These are phyloP conservation scores for Palaemon carinicauda DNA, from an alignment of 1,140 invertebrate species.

Conservation along the genomic window DNA sequence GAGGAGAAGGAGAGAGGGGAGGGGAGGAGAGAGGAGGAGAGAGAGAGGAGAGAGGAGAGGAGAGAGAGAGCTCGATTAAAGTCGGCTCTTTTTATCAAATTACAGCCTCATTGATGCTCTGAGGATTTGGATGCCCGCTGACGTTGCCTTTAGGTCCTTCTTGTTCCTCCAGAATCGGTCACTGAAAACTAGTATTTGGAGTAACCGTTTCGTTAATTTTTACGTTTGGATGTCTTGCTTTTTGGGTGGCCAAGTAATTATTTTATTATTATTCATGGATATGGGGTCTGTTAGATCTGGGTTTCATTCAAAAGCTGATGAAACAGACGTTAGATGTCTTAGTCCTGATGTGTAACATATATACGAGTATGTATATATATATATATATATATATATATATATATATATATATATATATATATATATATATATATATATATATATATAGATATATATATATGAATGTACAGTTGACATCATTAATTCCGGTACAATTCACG, in stretches of 20 bases:
- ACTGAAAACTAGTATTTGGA: too few species aligned
- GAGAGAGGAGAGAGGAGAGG: neutral
- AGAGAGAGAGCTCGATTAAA: constrained; percentile 2
- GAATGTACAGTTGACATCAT: too few species aligned
- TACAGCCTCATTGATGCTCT: constrained; percentile 39
- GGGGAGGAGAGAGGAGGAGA: too few species aligned
- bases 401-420: neutral
- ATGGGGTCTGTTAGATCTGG: neutral
- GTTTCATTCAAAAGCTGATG: too few species aligned
- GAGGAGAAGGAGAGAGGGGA: too few species aligned
- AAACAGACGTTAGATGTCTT: neutral
- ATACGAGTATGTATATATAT: neutral
- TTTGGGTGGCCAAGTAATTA: too few species aligned
- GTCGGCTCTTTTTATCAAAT: constrained; percentile 51
- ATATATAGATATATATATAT: neutral
- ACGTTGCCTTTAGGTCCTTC: too few species aligned
- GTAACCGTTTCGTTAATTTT: too few species aligned
- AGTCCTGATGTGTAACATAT: neutral
- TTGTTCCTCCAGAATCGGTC: too few species aligned
- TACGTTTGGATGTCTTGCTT: too few species aligned
- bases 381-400: neutral
- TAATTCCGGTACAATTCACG: too few species aligned
- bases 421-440: neutral
- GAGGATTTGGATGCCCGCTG: constrained; percentile 3
- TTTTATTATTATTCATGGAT: neutral